phyloP scores from a whole-genome alignment of 2,888 invertebrate genomes.

The Acleris literana region DNA sequence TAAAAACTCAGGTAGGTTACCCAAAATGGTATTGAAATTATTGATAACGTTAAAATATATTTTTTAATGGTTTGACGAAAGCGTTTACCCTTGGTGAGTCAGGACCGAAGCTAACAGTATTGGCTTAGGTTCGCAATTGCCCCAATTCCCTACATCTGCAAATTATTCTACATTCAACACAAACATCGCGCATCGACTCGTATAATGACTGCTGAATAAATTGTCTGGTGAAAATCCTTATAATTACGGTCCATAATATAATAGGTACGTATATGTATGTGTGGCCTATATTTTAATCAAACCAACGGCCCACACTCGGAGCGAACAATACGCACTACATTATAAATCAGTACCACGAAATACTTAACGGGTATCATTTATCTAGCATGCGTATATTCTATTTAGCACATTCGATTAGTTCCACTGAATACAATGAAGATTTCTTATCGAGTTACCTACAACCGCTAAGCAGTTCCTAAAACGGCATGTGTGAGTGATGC shows the following conservation, averaged over 20 bases:
- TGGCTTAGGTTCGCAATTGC: slow-evolving; percentile 64
- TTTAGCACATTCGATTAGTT: slow-evolving; percentile 57
- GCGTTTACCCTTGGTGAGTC: slow-evolving; percentile 67
- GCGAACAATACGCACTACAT: slow-evolving; percentile 64
- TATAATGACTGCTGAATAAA: slow-evolving; percentile 48
- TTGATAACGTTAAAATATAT: too few relatives aligned
- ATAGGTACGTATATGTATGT: slow-evolving; percentile 5
- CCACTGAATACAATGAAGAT: slow-evolving; percentile 70
- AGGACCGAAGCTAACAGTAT: slow-evolving; percentile 65
- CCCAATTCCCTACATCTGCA: slow-evolving; percentile 74
- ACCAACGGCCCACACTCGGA: slow-evolving; percentile 54
- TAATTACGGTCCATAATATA: background rate
- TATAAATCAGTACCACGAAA: slow-evolving; percentile 49
- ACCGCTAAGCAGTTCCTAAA: slow-evolving; percentile 46
- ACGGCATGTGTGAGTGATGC: slow-evolving; percentile 35
- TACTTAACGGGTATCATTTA: slow-evolving; percentile 50
- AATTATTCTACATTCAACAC: slow-evolving; percentile 64
- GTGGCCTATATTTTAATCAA: slow-evolving; percentile 46
- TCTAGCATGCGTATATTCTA: slow-evolving; percentile 53
- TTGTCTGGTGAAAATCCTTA: slow-evolving; percentile 6
- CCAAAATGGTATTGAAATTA: background rate
- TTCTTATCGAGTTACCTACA: slow-evolving; percentile 51
- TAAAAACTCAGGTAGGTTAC: background rate
- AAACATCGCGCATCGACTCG: slow-evolving; percentile 53
- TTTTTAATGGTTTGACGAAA: slow-evolving; percentile 61